Base-by-base conservation (phyloP, 2,888 invertebrate species). In the Tortrix viridana region DNA sequence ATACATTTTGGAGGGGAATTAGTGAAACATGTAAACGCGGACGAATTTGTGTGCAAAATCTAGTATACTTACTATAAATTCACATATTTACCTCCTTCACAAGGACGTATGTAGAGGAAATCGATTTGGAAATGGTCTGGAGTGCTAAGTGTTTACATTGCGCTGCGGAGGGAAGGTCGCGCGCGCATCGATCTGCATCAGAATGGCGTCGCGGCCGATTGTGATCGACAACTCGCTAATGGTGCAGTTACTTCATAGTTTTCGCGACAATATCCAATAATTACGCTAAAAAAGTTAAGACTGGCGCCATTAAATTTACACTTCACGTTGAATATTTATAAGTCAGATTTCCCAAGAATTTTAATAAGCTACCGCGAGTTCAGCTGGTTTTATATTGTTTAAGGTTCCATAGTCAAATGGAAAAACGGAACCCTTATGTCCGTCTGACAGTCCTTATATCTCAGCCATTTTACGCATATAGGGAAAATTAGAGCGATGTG, bases 131-230 rank as follows among this genome's bases (percentile, higher is more conserved):
- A 80, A 71, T 71, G 60, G 64, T 22, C 19, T 57, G 52, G 55
- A 55, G 55, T 55, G 20, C 37, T 53, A 57, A 38, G 38, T 53
- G 23, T 22, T 43, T 44, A 22, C 47, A 54, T 41, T 49, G 32
- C 47, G 12, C 32, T 41, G 48, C 41, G 9, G 14, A 20, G 22
- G 53, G 19, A 53, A 53, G 53, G 53, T 53, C 53, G 22, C 73
- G 73, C 73, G 76, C 69, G 74, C 78, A 54, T 49, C 68, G 68
- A 82, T 86, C 81, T 84, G 79, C 84, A 85, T 85, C 77, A 78
- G 74, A 86, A 85, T 81, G 72, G 74, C 61, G 68, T 63, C 67
- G 65, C 67, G 68, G 41, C 58, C 54, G 67, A 65, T 71, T 65
- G 70, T 48, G 56, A 50, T 62, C 56, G 56, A 46, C 60, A 20